A percentile compares a stretch with the other conserved stretches of the same genome.
Conservation (phyloP, 2,888 invertebrate species). For the Eledona agricola region DNA sequence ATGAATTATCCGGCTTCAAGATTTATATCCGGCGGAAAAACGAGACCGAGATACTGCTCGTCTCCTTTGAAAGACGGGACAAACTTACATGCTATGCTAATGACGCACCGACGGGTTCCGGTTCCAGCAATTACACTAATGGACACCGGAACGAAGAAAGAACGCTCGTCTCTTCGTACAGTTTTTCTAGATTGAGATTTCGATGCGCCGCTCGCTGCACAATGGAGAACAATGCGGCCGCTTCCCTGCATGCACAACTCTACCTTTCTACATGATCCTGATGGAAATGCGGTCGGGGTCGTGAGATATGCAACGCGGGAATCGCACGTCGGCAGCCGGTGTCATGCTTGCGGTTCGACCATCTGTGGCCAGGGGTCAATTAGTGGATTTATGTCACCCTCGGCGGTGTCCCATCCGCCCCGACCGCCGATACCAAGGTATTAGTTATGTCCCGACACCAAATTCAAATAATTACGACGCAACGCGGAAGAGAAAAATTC, state of each 20-base stretch:
- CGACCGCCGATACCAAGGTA: slow-evolving; percentile 17
- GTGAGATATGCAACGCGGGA: slow-evolving; percentile 39
- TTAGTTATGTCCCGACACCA: slow-evolving; percentile 22
- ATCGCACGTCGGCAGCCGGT: slow-evolving; percentile 36
- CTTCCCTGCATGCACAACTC: slow-evolving; percentile 22
- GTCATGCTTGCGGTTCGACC: slow-evolving; percentile 47
- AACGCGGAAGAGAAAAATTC: no score
- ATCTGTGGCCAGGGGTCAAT: slow-evolving; percentile 55
- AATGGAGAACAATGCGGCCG: slow-evolving; percentile 3
- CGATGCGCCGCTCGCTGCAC: background rate
- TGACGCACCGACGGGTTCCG: slow-evolving; percentile 16
- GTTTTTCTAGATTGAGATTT: slow-evolving; percentile 1
- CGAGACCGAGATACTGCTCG: no score
- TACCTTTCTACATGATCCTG: slow-evolving; percentile 16
- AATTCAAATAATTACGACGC: no score
- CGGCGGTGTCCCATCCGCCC: slow-evolving; percentile 47
- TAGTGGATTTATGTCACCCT: slow-evolving; percentile 55
- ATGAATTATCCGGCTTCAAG: slow-evolving; percentile 32
- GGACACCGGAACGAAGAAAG: slow-evolving; percentile 18
- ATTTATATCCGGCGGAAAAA: slow-evolving; percentile 19
- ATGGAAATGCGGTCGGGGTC: slow-evolving; percentile 35
- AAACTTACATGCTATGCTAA: slow-evolving; percentile 20
- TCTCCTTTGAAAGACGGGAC: no score
- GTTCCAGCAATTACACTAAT: slow-evolving; percentile 36
- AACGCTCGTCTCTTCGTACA: slow-evolving; percentile 4